Percentiles rank a stretch among this genome's conserved stretches.
Evolutionary conservation across 2,888 invertebrate genomes (phyloP).

Genomic region (Pseudanteris insignis): DNA sequence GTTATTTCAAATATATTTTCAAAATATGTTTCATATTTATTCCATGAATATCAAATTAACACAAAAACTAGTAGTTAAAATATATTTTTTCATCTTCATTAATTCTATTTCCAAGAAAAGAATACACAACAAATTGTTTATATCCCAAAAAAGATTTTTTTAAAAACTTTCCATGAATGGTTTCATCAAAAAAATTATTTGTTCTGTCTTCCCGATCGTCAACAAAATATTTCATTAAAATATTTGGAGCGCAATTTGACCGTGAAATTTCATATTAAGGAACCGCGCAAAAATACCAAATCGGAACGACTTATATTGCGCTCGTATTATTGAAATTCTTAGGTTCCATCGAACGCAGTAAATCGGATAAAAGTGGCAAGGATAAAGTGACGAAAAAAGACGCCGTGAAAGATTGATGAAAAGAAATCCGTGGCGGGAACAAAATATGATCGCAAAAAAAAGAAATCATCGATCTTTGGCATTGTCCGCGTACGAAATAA

Average conservation of each 20-base stretch:
- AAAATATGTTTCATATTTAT: no score
- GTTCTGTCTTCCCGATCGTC: no score
- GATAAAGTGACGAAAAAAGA: constrained; percentile 12
- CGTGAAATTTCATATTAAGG: constrained; percentile 4
- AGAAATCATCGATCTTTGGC: no score
- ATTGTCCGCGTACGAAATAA: constrained; percentile 29
- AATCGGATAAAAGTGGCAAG: constrained; percentile 18
- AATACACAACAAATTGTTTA: no score
- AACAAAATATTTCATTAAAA: constrained; percentile 3
- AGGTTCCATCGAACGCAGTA: constrained; percentile 9
- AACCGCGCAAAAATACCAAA: no score
- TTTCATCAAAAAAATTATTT: not conserved
- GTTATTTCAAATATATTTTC: no score
- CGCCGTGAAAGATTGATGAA: constrained; percentile 18
- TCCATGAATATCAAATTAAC: no score
- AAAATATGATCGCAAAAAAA: constrained; percentile 30
- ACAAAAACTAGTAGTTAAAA: no score
- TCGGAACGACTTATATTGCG: no score
- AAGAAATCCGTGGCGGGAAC: constrained; percentile 13
- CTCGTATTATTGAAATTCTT: constrained; percentile 15
- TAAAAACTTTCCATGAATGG: not conserved
- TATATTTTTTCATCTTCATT: no score
- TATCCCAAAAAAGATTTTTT: no score
- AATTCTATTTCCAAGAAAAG: no score
- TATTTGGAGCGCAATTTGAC: not conserved